Evolutionary conservation across 1,140 invertebrate genomes (phyloP).

Genomic region (Diorhabda carinulata): DNA sequence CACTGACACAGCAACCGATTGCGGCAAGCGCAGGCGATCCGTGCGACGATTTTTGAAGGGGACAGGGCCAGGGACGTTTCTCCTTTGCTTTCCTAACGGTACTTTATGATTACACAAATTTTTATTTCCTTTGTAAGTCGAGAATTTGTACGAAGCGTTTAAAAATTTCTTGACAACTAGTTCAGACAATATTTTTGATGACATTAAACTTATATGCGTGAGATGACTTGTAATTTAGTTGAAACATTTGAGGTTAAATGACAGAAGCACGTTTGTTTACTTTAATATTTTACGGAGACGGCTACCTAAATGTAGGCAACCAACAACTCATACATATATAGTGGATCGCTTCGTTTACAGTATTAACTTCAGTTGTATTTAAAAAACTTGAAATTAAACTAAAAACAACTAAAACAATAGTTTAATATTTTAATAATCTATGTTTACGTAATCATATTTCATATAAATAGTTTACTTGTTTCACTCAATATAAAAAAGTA

Average conservation of each 20-base stretch:
- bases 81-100: conserved; percentile 8
- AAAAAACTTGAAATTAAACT: too few species aligned
- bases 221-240: neutral
- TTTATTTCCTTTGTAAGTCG: neutral
- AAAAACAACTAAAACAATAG: too few species aligned
- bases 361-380: too few species aligned
- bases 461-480: too few species aligned
- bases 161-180: neutral
- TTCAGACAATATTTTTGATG: neutral
- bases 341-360: too few species aligned
- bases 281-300: neutral
- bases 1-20: conserved; percentile 42
- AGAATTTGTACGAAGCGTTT: neutral
- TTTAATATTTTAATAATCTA: too few species aligned
- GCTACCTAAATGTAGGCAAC: neutral
- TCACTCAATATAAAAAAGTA: too few species aligned
- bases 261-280: neutral
- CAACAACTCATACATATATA: neutral
- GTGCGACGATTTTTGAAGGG: conserved; percentile 14
- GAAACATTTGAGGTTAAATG: conserved; percentile 2
- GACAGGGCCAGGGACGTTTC: conserved; percentile 6
- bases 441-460: too few species aligned
- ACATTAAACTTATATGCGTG: neutral
- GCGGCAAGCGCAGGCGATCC: conserved; percentile 29
- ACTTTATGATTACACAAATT: neutral